phyloP scores from a whole-genome alignment of 2,797 vertebrate species.

The Pangasius larnaudii region DNA sequence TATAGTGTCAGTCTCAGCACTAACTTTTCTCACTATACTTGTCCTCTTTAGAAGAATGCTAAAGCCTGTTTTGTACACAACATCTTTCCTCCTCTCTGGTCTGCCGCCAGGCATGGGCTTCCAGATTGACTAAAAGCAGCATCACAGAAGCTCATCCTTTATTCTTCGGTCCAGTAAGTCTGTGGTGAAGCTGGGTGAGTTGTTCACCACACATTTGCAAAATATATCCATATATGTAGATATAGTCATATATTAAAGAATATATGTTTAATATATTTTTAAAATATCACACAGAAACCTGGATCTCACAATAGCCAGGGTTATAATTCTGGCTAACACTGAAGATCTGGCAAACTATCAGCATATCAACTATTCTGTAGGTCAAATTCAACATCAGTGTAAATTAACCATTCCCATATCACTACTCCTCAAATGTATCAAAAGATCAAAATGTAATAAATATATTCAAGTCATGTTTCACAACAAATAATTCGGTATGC shows the following conservation, averaged over 20 bases:
- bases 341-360: not conserved
- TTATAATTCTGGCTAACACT: not conserved
- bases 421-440: no score
- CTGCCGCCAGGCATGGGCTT: conserved; percentile 77
- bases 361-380: not conserved
- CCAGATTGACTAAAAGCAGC: conserved; percentile 80
- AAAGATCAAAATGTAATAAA: not conserved
- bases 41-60: conserved; percentile 75
- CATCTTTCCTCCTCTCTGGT: conserved; percentile 74
- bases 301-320: not conserved
- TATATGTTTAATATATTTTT: not conserved
- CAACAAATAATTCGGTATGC: not conserved
- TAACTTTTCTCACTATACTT: conserved; percentile 50
- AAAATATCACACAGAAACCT: not conserved
- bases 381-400: not conserved
- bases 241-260: not conserved
- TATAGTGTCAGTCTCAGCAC: not conserved
- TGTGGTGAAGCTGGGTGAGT: conserved; percentile 80
- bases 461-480: not conserved
- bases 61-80: conserved; percentile 74
- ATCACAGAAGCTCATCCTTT: conserved; percentile 82
- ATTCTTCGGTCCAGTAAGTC: conserved; percentile 84
- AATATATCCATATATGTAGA: not conserved
- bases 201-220: conserved; percentile 78
- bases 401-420: not conserved